Evolutionary conservation across 2,888 invertebrate genomes (phyloP).

Genomic region (Eurois occulta): DNA sequence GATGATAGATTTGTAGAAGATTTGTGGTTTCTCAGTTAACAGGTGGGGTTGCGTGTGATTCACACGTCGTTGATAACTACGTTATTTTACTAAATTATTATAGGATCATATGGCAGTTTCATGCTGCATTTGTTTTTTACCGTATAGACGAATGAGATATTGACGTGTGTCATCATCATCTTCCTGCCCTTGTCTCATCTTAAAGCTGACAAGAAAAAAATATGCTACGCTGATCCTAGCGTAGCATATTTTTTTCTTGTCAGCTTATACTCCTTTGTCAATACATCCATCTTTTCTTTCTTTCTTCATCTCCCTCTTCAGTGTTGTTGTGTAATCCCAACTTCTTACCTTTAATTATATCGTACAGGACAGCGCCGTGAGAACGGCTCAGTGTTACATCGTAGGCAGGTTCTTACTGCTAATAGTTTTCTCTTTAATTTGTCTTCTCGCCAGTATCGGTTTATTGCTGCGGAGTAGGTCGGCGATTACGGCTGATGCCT

Average conservation of each 20-base stretch:
- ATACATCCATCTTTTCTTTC: neutral
- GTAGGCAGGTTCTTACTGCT: slow-evolving; percentile 31
- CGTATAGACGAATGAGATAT: neutral
- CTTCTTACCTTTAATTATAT: neutral
- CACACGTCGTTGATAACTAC: neutral
- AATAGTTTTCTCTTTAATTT: slow-evolving; percentile 51
- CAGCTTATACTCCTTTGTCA: neutral
- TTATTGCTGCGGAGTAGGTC: slow-evolving; percentile 36
- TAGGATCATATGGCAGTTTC: neutral
- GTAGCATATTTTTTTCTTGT: neutral
- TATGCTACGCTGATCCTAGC: too few species aligned
- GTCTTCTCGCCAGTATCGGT: slow-evolving; percentile 28
- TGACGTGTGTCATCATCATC: neutral
- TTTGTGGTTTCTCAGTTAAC: slow-evolving; percentile 54
- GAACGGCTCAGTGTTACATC: slow-evolving; percentile 45
- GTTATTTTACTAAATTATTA: slow-evolving; percentile 11
- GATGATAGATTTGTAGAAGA: slow-evolving; percentile 61
- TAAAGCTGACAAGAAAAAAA: too few species aligned
- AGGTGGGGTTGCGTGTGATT: slow-evolving; percentile 52
- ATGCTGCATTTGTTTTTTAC: neutral
- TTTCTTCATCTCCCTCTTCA: neutral
- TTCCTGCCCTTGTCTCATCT: neutral
- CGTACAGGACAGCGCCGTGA: slow-evolving; percentile 4
- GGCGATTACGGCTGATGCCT: slow-evolving; percentile 16
- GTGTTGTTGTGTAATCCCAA: neutral